Percentiles rank a stretch among this genome's conserved stretches.
Conservation (phyloP, 2,797 vertebrate genomes). For the Poecilia gillii region DNA sequence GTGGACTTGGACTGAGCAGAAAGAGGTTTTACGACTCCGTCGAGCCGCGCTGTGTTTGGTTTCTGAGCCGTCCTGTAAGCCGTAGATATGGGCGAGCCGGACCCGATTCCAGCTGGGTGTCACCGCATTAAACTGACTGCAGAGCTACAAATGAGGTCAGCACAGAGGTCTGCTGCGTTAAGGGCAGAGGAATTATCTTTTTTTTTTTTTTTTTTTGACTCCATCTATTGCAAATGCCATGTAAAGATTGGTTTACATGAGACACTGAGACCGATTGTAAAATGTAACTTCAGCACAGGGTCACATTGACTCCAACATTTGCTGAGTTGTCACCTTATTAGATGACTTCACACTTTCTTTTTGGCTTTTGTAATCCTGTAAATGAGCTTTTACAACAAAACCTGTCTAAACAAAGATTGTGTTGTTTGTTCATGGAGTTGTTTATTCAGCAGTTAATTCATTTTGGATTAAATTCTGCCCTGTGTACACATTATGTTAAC, state of each 20-base stretch:
- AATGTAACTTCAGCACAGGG: conserved; percentile 23
- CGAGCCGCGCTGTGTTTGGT: conserved; percentile 33
- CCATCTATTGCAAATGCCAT: conserved; percentile 42
- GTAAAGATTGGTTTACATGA: conserved; percentile 40
- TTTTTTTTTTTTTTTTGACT: conserved; percentile 21
- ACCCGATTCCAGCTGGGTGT: conserved; percentile 53
- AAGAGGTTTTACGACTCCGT: conserved; percentile 13
- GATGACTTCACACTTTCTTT: background rate
- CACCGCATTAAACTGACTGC: conserved; percentile 52
- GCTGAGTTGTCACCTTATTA: conserved; percentile 5
- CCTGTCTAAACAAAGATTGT: background rate
- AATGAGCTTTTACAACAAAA: background rate
- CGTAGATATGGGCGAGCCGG: conserved; percentile 43
- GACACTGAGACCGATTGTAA: conserved; percentile 33
- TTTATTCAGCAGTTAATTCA: background rate
- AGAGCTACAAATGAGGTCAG: conserved; percentile 65
- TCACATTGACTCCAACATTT: conserved; percentile 27
- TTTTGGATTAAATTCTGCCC: background rate
- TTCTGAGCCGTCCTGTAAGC: conserved; percentile 54
- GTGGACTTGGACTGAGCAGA: conserved; percentile 9
- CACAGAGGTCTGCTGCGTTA: conserved; percentile 35
- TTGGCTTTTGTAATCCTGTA: background rate
- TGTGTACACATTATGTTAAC: background rate
- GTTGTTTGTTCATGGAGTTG: background rate
- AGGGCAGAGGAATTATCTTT: conserved; percentile 41